Percentiles rank a stretch among this genome's conserved stretches.
phyloP scores from a whole-genome alignment of 2,888 invertebrate genomes.

The Elmis aenea region DNA sequence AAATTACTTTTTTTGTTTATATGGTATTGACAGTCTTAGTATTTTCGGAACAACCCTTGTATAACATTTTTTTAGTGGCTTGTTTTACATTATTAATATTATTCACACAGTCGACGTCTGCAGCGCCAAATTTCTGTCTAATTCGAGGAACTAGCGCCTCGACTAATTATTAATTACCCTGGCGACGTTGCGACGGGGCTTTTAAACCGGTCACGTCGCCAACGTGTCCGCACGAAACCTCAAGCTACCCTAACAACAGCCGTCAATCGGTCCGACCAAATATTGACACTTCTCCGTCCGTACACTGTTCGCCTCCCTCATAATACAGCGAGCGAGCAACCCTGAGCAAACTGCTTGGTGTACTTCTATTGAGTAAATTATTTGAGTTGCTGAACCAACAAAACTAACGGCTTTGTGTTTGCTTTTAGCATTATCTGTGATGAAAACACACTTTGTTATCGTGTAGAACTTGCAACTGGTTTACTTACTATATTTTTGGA shows the following conservation, averaged over 20 bases:
- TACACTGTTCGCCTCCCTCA: conserved; percentile 28
- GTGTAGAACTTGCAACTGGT: too few relatives aligned
- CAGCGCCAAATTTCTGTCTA: too few relatives aligned
- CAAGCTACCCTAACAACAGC: conserved; percentile 30
- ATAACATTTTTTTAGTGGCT: too few relatives aligned
- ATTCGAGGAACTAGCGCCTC: too few relatives aligned
- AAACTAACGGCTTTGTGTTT: conserved; percentile 46
- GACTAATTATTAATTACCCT: too few relatives aligned
- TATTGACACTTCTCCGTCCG: conserved; percentile 45
- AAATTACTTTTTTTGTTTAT: too few relatives aligned
- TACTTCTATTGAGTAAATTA: conserved; percentile 47
- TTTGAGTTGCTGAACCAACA: conserved; percentile 49
- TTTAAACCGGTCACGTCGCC: conserved; percentile 4
- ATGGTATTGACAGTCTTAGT: too few relatives aligned
- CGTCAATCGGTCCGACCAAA: conserved; percentile 44
- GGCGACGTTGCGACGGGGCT: too few relatives aligned
- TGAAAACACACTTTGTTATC: conserved; percentile 45
- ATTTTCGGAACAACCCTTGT: too few relatives aligned
- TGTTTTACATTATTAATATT: too few relatives aligned
- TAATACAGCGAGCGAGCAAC: conserved; percentile 26
- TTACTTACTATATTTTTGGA: too few relatives aligned
- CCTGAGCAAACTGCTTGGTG: conserved; percentile 43
- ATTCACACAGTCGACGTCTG: too few relatives aligned
- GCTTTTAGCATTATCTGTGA: conserved; percentile 45
- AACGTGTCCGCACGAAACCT: conserved; percentile 2